Conservation (phyloP, 2,888 invertebrate species). For the Tridacna gigas region DNA sequence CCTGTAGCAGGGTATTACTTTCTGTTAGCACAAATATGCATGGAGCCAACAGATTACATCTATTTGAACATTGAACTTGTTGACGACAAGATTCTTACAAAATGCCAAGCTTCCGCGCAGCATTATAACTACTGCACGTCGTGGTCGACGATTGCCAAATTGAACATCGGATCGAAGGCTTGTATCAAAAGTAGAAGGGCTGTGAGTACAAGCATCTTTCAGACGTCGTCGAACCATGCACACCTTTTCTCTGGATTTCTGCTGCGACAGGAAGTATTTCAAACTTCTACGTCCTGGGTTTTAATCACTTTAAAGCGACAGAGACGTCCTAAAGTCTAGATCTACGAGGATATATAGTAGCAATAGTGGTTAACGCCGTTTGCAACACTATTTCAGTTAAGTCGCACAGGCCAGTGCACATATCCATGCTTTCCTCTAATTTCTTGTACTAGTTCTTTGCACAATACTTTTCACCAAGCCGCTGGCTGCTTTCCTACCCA, state of each 20-base stretch:
- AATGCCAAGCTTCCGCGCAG: constrained; percentile 4
- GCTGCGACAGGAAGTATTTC: neutral
- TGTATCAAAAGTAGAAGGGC: neutral
- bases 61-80: constrained; percentile 1
- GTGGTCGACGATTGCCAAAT: constrained; percentile 1
- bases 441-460: too few species aligned
- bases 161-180: constrained; percentile 7
- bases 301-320: too few species aligned
- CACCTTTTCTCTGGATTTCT: constrained; percentile 14
- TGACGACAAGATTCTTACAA: neutral
- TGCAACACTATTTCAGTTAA: too few species aligned
- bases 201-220: neutral
- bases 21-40: constrained; percentile 1
- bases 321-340: too few species aligned
- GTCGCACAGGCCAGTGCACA: too few species aligned
- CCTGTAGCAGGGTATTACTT: constrained; percentile 20
- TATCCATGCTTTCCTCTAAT: too few species aligned
- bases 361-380: too few species aligned
- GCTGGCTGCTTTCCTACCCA: too few species aligned
- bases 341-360: too few species aligned
- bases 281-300: too few species aligned
- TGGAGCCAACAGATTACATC: neutral
- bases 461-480: too few species aligned
- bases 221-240: neutral
- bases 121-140: constrained; percentile 3